phyloP scores from a whole-genome alignment of 2,888 invertebrate species.

The Chalcosyrphus nemorum region DNA sequence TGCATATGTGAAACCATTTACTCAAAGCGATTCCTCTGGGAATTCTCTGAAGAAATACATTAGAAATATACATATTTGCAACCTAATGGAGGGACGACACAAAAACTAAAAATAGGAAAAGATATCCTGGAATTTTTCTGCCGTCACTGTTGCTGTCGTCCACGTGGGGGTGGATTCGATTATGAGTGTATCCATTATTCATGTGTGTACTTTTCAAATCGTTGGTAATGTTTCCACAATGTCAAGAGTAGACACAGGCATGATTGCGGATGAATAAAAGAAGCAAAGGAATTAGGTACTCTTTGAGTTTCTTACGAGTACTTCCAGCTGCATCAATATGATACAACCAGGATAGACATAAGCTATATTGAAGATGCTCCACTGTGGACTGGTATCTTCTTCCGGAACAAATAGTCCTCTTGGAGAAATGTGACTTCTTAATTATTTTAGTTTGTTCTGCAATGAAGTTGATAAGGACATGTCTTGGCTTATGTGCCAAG shows the following conservation, averaged over 20 bases:
- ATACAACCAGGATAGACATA: no score
- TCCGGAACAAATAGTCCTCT: not conserved
- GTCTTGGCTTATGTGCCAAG: no score
- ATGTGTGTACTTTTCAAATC: conserved; percentile 61
- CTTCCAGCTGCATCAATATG: conserved; percentile 44
- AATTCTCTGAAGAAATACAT: conserved; percentile 54
- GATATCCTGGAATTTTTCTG: conserved; percentile 40
- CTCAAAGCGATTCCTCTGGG: conserved; percentile 52
- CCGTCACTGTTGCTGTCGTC: not conserved
- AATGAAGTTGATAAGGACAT: not conserved
- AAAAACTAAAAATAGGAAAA: no score
- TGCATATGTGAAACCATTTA: conserved; percentile 68
- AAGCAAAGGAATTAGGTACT: conserved; percentile 29
- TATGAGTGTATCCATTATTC: conserved; percentile 66
- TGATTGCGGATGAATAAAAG: not conserved
- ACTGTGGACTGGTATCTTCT: no score
- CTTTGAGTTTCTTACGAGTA: conserved; percentile 23
- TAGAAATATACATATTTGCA: conserved; percentile 56
- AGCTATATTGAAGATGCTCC: no score
- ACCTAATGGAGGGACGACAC: conserved; percentile 63
- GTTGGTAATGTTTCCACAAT: conserved; percentile 52
- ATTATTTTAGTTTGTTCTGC: conserved; percentile 40
- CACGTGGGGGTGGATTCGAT: conserved; percentile 15
- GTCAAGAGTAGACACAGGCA: conserved; percentile 25
- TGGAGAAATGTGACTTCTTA: conserved; percentile 47